These are phyloP conservation scores for Coreius guichenoti DNA, from an alignment of 2,797 vertebrate species.

Conservation along the genomic window DNA sequence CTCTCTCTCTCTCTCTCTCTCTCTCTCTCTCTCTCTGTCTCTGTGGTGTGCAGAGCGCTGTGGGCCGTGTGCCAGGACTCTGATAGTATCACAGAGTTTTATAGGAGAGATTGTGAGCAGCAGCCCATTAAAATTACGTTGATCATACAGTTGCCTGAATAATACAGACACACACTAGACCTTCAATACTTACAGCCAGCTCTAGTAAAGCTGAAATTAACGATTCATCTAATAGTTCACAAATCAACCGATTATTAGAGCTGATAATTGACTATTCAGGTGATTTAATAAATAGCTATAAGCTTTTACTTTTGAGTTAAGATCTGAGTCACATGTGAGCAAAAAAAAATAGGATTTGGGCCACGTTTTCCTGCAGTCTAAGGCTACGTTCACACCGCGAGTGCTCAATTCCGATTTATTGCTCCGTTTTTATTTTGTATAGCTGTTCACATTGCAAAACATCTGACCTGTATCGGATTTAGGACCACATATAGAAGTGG, in stretches of 20 bases:
- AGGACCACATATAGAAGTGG: no score
- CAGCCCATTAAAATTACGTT: constrained; percentile 10
- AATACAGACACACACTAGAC: neutral
- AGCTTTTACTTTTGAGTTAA: neutral
- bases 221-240: neutral
- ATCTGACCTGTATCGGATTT: no score
- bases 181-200: neutral
- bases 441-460: no score
- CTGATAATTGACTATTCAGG: neutral
- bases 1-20: neutral
- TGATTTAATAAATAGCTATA: neutral
- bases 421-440: no score
- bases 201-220: neutral
- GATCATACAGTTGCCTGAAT: neutral
- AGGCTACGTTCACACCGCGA: no score
- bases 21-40: neutral
- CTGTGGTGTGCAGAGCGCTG: neutral
- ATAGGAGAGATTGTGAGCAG: constrained; percentile 9
- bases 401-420: no score
- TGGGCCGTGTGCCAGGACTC: neutral
- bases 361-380: no score
- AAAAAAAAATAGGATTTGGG: no score
- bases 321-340: no score
- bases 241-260: neutral
- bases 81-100: constrained; percentile 29